Evolutionary conservation across 2,797 vertebrate species (phyloP).

Genomic region (Falco rusticolus): DNA sequence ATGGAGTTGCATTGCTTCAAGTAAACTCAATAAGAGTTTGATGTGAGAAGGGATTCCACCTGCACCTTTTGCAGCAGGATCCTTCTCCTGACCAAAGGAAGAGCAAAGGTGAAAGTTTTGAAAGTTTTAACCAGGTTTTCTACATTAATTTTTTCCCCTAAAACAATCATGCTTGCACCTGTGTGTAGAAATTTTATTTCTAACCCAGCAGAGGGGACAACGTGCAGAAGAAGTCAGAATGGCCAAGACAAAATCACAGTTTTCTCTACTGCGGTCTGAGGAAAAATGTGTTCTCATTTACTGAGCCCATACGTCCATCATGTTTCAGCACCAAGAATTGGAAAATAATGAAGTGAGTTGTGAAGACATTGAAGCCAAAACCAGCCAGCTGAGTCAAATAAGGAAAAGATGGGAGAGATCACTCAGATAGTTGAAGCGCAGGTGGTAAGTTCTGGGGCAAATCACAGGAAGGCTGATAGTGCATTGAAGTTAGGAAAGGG

Average conservation of each 20-base stretch:
- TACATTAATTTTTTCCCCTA: neutral
- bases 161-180: neutral
- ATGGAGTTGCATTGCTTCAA: neutral
- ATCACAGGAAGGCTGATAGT: neutral
- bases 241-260: neutral
- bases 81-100: neutral
- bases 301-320: neutral
- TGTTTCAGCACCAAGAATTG: neutral
- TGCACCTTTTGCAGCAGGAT: neutral
- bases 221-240: neutral
- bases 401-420: neutral
- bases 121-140: neutral
- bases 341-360: neutral
- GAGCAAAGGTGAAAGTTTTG: neutral
- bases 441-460: neutral
- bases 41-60: neutral
- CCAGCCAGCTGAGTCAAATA: neutral
- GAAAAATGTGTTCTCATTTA: neutral
- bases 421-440: neutral
- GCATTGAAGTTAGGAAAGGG: neutral
- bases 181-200: neutral
- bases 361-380: neutral
- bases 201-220: neutral
- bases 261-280: neutral
- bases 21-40: neutral